phyloP scores from a whole-genome alignment of 2,113 vertebrate species.

The Astur gentilis region DNA sequence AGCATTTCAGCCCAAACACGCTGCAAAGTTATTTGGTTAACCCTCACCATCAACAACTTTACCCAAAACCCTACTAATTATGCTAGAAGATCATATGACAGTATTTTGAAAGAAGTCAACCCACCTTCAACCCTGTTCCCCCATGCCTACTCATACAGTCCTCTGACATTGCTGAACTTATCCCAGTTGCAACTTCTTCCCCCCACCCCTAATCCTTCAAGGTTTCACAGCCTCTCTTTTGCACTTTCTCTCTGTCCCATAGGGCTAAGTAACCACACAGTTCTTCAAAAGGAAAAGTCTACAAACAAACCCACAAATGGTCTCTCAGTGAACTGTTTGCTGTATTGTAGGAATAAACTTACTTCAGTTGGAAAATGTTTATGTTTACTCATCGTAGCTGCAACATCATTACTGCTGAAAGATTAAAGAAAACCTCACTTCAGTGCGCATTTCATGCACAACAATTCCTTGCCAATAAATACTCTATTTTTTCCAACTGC shows the following conservation, averaged over 20 bases:
- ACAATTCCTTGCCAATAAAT: neutral
- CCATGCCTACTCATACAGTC: neutral
- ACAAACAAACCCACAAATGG: neutral
- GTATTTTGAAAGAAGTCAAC: neutral
- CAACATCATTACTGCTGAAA: neutral
- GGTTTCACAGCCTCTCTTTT: neutral
- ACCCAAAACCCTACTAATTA: neutral
- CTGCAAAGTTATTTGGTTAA: neutral
- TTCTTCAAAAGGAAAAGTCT: neutral
- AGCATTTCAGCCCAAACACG: neutral
- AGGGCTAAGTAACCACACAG: neutral
- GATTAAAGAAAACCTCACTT: neutral
- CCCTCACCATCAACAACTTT: neutral
- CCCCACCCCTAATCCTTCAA: neutral
- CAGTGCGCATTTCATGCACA: accelerated
- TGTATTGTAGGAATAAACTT: neutral
- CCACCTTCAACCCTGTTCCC: neutral
- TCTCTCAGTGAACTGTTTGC: neutral
- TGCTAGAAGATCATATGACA: neutral
- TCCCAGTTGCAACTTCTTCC: neutral
- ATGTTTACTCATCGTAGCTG: neutral
- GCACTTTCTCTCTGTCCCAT: neutral
- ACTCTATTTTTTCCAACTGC: neutral
- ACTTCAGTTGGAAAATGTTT: neutral
- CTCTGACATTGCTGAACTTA: neutral